These are phyloP conservation scores for Rutilus rutilus DNA, from an alignment of 2,113 vertebrate genomes.

Conservation along the genomic window DNA sequence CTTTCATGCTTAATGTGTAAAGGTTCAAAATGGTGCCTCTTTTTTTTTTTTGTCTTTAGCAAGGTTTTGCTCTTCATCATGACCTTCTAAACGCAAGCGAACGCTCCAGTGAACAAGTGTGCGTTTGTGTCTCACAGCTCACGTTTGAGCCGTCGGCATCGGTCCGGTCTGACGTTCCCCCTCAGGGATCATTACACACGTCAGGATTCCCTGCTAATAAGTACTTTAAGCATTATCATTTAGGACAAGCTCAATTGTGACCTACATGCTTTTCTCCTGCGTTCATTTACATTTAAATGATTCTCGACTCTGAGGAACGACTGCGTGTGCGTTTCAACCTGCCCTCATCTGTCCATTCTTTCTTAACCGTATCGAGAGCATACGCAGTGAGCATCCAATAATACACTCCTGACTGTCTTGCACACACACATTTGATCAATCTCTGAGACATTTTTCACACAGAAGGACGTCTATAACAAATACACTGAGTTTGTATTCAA, in stretches of 20 bases:
- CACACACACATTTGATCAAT: neutral
- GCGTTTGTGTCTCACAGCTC: neutral
- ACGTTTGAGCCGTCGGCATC: neutral
- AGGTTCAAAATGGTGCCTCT: neutral
- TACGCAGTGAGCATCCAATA: neutral
- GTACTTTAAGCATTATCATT: constrained; percentile 35
- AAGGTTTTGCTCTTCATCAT: neutral
- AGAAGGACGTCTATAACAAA: neutral
- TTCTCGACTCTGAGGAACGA: neutral
- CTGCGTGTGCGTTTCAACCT: neutral
- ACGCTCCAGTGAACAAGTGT: neutral
- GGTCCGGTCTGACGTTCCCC: neutral
- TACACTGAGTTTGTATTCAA: neutral
- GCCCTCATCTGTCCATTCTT: neutral
- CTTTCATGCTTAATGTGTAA: neutral
- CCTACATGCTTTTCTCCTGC: constrained; percentile 35
- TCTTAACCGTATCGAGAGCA: neutral
- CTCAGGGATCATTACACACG: constrained; percentile 27
- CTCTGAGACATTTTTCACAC: neutral
- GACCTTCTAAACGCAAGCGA: neutral
- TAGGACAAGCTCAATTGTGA: constrained; percentile 30
- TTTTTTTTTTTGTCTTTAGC: neutral
- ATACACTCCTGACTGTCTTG: neutral
- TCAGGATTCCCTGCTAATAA: constrained; percentile 15
- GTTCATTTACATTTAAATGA: constrained; percentile 47